Evolutionary conservation across 2,888 invertebrate species (phyloP), one percentile per base, ranked within the genome.

Genomic region (Spilarctia lutea): DNA sequence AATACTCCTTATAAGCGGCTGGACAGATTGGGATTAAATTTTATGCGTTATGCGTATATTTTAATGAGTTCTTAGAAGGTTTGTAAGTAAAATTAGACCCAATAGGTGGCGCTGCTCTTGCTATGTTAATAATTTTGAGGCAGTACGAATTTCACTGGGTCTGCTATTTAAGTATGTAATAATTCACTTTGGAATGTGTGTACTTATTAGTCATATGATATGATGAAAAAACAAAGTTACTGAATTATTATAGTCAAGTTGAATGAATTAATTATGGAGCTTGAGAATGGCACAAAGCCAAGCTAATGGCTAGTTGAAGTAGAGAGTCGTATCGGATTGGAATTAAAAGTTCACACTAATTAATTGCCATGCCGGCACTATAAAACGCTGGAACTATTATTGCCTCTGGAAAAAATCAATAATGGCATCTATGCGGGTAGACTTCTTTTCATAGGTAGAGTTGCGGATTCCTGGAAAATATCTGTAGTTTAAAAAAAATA

Each of bases 221-320:
- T n/a, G n/a, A n/a, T n/a, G n/a, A n/a, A 48, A 24, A 24, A 24
- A n/a, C 1, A 24, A 8, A 52, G 24, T 24, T 24, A 52, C 24
- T 52, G 24, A 52, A 52, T n/a, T n/a, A n/a, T 24, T 24, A 52
- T 30, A 30, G 7, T 63, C 27, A 63, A 27, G 63, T 63, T 30
- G 4, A 30, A 18, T 30, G 27, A n/a, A n/a, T n/a, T n/a, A n/a
- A n/a, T n/a, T n/a, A n/a, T n/a, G n/a, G n/a, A n/a, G n/a, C n/a
- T n/a, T n/a, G n/a, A n/a, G n/a, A 72, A 70, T 79, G 82, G 84
- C 77, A 63, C 13, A 39, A 11, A 68, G 81, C 81, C 84, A 82
- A 83, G 69, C 70, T 68, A 77, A 79, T 76, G 78, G 78, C 68
- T 76, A 73, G 75, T 68, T 75, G 74, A 69, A 77, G 75, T 70